These are phyloP conservation scores for Pseudeuparius sepicola DNA, from an alignment of 2,888 invertebrate genomes.

Conservation along the genomic window DNA sequence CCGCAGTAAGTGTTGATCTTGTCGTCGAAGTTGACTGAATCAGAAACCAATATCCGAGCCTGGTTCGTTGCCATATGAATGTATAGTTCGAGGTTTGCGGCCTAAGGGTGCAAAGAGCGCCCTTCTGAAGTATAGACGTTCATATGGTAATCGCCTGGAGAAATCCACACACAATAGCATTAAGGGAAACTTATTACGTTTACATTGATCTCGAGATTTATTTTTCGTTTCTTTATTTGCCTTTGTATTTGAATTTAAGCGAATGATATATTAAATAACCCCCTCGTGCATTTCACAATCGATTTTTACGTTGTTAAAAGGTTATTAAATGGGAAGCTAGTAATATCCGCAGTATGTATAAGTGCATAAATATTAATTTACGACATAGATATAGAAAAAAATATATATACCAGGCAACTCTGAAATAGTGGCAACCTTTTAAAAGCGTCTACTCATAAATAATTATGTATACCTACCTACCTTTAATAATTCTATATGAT, in stretches of 20 bases:
- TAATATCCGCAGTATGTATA: no score
- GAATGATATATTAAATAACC: conserved; percentile 26
- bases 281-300: no score
- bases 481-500: no score
- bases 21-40: conserved; percentile 38
- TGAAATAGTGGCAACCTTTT: no score
- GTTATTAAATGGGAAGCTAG: no score
- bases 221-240: conserved; percentile 40
- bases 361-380: no score
- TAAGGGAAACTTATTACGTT: conserved; percentile 42
- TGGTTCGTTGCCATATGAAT: neutral
- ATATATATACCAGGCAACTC: no score
- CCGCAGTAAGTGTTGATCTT: conserved; percentile 39
- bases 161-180: conserved; percentile 41
- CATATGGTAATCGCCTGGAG: conserved; percentile 42
- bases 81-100: neutral
- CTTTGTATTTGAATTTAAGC: conserved; percentile 41
- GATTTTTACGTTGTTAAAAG: no score
- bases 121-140: conserved; percentile 34
- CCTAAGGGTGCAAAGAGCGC: conserved; percentile 21
- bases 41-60: conserved; percentile 40
- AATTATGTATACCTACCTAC: no score
- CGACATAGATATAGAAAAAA: no score
- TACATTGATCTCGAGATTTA: conserved; percentile 42
- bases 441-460: no score